Evolutionary conservation across 2,888 invertebrate species (phyloP).

Genomic region (Bhutanitis thaidina): DNA sequence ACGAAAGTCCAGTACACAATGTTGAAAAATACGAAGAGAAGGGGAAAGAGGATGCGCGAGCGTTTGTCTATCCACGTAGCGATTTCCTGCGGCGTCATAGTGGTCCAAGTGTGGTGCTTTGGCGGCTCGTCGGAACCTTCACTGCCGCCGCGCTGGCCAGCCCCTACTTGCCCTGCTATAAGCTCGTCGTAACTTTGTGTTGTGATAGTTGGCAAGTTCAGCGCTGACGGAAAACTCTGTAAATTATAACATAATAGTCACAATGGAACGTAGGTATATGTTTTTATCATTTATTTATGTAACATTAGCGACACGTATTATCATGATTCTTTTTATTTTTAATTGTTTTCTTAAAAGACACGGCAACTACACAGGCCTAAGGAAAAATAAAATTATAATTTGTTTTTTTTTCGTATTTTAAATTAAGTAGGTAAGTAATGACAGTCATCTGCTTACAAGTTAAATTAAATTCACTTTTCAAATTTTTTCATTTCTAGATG

Average conservation of each 20-base stretch:
- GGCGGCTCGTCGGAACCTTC: slow-evolving; percentile 59
- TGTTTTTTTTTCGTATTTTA: too few relatives aligned
- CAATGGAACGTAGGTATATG: too few relatives aligned
- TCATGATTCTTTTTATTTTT: too few relatives aligned
- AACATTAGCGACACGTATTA: too few relatives aligned
- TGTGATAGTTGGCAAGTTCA: slow-evolving; percentile 84
- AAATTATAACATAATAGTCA: slow-evolving; percentile 27
- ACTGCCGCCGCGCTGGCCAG: slow-evolving; percentile 44
- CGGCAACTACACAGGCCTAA: too few relatives aligned
- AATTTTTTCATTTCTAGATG: too few relatives aligned
- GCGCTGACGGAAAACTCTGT: slow-evolving; percentile 83
- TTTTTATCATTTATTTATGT: too few relatives aligned
- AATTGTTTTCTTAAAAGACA: too few relatives aligned
- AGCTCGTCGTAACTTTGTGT: slow-evolving; percentile 84
- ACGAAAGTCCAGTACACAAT: slow-evolving; percentile 89
- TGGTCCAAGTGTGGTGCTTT: slow-evolving; percentile 82
- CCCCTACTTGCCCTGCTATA: slow-evolving; percentile 40
- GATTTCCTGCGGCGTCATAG: slow-evolving; percentile 93
- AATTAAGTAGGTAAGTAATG: too few relatives aligned
- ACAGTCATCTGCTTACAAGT: too few relatives aligned
- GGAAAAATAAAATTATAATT: too few relatives aligned
- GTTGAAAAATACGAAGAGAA: slow-evolving; percentile 89
- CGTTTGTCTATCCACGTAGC: slow-evolving; percentile 92
- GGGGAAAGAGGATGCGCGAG: slow-evolving; percentile 87
- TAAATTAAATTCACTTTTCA: too few relatives aligned